phyloP scores from a whole-genome alignment of 2,113 vertebrate species.

The Ptilonorhynchus violaceus region DNA sequence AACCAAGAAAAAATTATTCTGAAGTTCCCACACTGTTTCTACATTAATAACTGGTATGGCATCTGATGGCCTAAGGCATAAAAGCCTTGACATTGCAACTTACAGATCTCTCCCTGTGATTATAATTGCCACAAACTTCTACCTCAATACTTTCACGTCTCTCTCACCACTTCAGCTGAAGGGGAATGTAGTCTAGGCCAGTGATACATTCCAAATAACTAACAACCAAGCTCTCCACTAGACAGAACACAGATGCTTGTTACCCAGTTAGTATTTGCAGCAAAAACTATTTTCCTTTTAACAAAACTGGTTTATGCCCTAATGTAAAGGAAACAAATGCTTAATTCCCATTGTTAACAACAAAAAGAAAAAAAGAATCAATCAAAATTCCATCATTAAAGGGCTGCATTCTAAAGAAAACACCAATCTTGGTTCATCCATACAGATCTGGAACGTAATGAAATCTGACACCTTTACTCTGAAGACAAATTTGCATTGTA shows the following conservation, averaged over 20 bases:
- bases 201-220: background rate
- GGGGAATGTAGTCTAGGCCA: background rate
- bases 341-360: background rate
- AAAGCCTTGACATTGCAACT: background rate
- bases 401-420: constrained; percentile 54
- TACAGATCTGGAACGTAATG: constrained; percentile 54
- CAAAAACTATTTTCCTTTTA: background rate
- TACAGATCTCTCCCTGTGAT: background rate
- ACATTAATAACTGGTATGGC: background rate
- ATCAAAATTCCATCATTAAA: constrained; percentile 61
- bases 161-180: background rate
- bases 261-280: background rate
- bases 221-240: background rate
- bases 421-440: constrained; percentile 32
- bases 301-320: background rate
- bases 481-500: constrained; percentile 56
- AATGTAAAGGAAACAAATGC: constrained; percentile 22
- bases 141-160: background rate
- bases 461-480: constrained; percentile 59
- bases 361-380: background rate
- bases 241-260: background rate
- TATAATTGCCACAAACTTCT: background rate
- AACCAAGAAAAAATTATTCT: background rate
- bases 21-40: background rate
- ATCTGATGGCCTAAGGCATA: background rate